phyloP scores from a whole-genome alignment of 92 coral and sea anemone species.

The Parazoanthus swiftii region DNA sequence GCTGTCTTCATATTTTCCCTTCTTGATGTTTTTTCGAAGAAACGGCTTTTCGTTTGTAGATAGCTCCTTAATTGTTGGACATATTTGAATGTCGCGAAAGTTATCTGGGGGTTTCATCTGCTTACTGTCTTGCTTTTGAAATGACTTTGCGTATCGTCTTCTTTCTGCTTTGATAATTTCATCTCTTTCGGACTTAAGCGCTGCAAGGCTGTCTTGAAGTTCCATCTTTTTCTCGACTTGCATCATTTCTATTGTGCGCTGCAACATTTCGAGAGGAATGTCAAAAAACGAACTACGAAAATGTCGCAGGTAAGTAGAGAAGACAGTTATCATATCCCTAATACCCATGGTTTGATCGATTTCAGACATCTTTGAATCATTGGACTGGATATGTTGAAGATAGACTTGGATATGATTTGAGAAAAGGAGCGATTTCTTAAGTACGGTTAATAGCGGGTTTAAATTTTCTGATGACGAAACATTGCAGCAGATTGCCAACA shows the following conservation, averaged over 20 bases:
- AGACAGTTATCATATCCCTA: slow-evolving; percentile 37
- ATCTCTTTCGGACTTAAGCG: slow-evolving; percentile 52
- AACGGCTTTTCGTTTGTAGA: slow-evolving; percentile 63
- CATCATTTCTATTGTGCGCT: slow-evolving; percentile 33
- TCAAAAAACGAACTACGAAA: slow-evolving; percentile 64
- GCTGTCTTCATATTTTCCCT: slow-evolving; percentile 63
- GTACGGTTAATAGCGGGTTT: slow-evolving; percentile 9
- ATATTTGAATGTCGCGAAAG: slow-evolving; percentile 64
- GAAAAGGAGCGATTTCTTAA: slow-evolving; percentile 10
- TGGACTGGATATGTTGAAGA: slow-evolving; percentile 13
- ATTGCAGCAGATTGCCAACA: slow-evolving; percentile 5
- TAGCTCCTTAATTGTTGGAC: slow-evolving; percentile 67
- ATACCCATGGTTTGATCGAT: slow-evolving; percentile 2
- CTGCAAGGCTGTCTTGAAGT: slow-evolving; percentile 32
- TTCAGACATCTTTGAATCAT: background rate
- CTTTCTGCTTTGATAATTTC: slow-evolving; percentile 49
- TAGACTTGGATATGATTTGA: background rate
- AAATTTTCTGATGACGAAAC: background rate
- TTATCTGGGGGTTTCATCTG: slow-evolving; percentile 70
- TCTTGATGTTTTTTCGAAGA: slow-evolving; percentile 63
- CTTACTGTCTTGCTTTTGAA: slow-evolving; percentile 1
- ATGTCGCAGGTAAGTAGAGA: slow-evolving; percentile 54
- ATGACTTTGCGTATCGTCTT: slow-evolving; percentile 45
- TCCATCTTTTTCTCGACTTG: slow-evolving; percentile 27
- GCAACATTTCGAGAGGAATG: slow-evolving; percentile 55